Evolutionary conservation across 2,888 invertebrate genomes (phyloP).

Genomic region (Cactoblastis cactorum): DNA sequence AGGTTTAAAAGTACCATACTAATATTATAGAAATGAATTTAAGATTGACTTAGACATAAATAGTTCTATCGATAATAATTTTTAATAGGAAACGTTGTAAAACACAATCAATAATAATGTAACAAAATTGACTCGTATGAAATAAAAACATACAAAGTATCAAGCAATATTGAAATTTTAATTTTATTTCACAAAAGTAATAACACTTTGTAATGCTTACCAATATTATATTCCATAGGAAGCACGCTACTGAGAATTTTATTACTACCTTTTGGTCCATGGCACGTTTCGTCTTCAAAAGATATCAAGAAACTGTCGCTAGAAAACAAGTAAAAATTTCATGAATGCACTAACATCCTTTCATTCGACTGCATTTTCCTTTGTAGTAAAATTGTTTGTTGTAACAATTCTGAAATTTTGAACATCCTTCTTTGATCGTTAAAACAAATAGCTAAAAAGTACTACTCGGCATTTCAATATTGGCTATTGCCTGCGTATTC

Average conservation of each 20-base stretch:
- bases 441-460: too few relatives aligned
- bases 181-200: too few relatives aligned
- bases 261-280: not conserved
- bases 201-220: too few relatives aligned
- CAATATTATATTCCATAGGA: not conserved
- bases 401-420: not conserved
- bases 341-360: conserved; percentile 6
- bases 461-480: too few relatives aligned
- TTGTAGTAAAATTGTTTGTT: not conserved
- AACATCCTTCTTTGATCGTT: too few relatives aligned
- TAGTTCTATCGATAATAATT: too few relatives aligned
- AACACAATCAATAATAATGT: too few relatives aligned
- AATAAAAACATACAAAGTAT: too few relatives aligned
- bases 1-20: conserved; percentile 20
- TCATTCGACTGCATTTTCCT: not conserved
- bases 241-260: not conserved
- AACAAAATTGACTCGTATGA: too few relatives aligned
- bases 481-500: too few relatives aligned
- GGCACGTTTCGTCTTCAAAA: not conserved
- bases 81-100: too few relatives aligned
- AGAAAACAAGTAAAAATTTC: not conserved
- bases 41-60: not conserved
- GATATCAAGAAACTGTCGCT: conserved; percentile 1
- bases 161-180: too few relatives aligned
- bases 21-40: not conserved